Evolutionary conservation across 1,140 invertebrate genomes (phyloP).

Genomic region (Ruditapes philippinarum): DNA sequence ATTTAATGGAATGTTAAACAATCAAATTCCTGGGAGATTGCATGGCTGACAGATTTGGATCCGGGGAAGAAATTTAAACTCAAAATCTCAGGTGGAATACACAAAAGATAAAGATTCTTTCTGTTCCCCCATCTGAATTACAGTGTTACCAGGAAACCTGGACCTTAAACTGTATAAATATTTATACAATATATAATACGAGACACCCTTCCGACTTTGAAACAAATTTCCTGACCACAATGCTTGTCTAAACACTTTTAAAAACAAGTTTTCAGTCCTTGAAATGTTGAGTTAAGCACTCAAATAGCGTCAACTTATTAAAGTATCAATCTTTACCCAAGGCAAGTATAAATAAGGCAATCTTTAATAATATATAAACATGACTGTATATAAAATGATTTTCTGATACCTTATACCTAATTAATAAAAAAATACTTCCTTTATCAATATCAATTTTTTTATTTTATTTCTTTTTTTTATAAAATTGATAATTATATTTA

Average conservation of each 20-base stretch:
- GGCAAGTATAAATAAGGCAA: too few relatives aligned
- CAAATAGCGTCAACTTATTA: too few relatives aligned
- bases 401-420: too few relatives aligned
- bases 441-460: too few relatives aligned
- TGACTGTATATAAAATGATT: too few relatives aligned
- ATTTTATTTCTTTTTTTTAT: too few relatives aligned
- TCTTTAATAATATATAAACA: too few relatives aligned
- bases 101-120: neutral
- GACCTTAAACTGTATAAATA: neutral
- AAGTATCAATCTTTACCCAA: too few relatives aligned
- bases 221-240: neutral
- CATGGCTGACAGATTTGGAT: neutral
- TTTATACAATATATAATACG: neutral
- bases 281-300: too few relatives aligned
- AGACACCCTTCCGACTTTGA: slow-evolving; percentile 23
- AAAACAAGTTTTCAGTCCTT: too few relatives aligned
- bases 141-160: neutral
- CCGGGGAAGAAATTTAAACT: neutral
- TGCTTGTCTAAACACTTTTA: neutral
- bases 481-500: too few relatives aligned
- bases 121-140: neutral
- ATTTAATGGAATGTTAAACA: neutral
- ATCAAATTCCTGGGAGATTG: neutral
- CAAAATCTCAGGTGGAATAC: neutral
- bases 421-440: too few relatives aligned